These are phyloP conservation scores for Karalla daura DNA, from an alignment of 2,797 vertebrate genomes.

Conservation along the genomic window DNA sequence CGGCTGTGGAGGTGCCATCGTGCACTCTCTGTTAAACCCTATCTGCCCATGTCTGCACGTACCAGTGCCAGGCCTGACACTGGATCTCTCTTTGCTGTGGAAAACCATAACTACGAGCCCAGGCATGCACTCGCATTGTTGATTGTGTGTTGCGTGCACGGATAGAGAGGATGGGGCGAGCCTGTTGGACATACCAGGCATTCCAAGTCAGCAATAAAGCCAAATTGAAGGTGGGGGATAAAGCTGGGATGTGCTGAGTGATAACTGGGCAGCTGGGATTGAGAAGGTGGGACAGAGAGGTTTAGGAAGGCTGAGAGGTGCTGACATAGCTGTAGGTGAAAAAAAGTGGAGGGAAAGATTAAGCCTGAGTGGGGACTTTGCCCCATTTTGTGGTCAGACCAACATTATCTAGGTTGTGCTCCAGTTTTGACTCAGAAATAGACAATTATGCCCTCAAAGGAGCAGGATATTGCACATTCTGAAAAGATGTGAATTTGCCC, in stretches of 20 bases:
- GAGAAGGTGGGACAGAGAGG: slow-evolving; percentile 37
- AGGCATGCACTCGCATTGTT: slow-evolving; percentile 60
- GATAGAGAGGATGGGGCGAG: slow-evolving; percentile 69
- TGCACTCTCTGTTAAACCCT: slow-evolving; percentile 65
- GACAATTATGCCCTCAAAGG: slow-evolving; percentile 28
- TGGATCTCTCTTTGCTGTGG: slow-evolving; percentile 52
- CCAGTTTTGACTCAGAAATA: slow-evolving; percentile 54
- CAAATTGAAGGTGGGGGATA: slow-evolving; percentile 74
- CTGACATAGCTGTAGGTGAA: slow-evolving; percentile 45
- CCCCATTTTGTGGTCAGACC: slow-evolving; percentile 55
- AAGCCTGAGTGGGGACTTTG: slow-evolving; percentile 36
- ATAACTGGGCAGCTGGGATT: slow-evolving; percentile 70
- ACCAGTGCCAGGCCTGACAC: slow-evolving; percentile 60
- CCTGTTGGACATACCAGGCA: slow-evolving; percentile 78
- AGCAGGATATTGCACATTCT: slow-evolving; percentile 33
- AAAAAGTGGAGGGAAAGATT: slow-evolving; percentile 41
- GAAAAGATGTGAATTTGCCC: slow-evolving; percentile 24
- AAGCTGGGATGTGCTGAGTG: slow-evolving; percentile 70
- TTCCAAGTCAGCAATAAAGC: slow-evolving; percentile 81
- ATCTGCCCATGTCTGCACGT: slow-evolving; percentile 65
- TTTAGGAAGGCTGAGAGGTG: slow-evolving; percentile 43
- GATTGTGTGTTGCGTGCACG: slow-evolving; percentile 51
- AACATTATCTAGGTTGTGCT: slow-evolving; percentile 40
- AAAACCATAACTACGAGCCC: slow-evolving; percentile 64
- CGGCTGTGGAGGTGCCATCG: slow-evolving; percentile 33